phyloP scores from a whole-genome alignment of 2,113 vertebrate genomes.

The Forbesichthys agassizii region DNA sequence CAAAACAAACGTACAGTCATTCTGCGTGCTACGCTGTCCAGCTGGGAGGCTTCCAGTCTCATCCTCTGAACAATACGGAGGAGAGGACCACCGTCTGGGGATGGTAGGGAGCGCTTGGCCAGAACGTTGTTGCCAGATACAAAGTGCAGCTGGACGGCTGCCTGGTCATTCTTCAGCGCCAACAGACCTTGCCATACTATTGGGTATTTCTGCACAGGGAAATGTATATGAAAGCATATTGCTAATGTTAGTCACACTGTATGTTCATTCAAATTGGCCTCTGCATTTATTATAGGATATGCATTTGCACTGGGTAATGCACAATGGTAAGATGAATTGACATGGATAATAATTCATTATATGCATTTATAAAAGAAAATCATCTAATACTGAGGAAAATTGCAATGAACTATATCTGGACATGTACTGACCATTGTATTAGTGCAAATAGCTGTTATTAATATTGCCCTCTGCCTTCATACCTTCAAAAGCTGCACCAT shows the following conservation, averaged over 20 bases:
- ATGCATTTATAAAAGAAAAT: too few species aligned
- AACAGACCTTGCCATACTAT: slow-evolving; percentile 98
- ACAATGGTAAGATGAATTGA: too few species aligned
- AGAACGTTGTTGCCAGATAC: slow-evolving; percentile 94
- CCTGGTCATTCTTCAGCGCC: slow-evolving; percentile 95
- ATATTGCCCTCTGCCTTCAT: slow-evolving; percentile 35
- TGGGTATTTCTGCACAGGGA: slow-evolving; percentile 88
- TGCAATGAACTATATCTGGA: not conserved
- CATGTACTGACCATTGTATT: not conserved
- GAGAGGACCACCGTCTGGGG: slow-evolving; percentile 89
- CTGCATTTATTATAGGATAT: too few species aligned
- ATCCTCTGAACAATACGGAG: slow-evolving; percentile 96
- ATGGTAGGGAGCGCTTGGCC: slow-evolving; percentile 91
- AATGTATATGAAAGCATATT: not conserved
- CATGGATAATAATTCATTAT: too few species aligned
- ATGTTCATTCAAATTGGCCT: too few species aligned
- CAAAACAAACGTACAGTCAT: slow-evolving; percentile 85
- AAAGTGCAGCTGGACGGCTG: slow-evolving; percentile 96
- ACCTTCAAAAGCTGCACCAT: slow-evolving; percentile 96
- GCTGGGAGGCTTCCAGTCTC: slow-evolving; percentile 91
- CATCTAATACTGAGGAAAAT: too few species aligned
- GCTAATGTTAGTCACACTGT: not conserved
- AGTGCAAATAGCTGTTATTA: not conserved
- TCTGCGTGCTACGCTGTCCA: slow-evolving; percentile 92
- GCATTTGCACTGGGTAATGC: too few species aligned